Evolutionary conservation across 2,888 invertebrate genomes (phyloP), one percentile per base, ranked within the genome.

Genomic region (Prosopocoilus inquinatus): DNA sequence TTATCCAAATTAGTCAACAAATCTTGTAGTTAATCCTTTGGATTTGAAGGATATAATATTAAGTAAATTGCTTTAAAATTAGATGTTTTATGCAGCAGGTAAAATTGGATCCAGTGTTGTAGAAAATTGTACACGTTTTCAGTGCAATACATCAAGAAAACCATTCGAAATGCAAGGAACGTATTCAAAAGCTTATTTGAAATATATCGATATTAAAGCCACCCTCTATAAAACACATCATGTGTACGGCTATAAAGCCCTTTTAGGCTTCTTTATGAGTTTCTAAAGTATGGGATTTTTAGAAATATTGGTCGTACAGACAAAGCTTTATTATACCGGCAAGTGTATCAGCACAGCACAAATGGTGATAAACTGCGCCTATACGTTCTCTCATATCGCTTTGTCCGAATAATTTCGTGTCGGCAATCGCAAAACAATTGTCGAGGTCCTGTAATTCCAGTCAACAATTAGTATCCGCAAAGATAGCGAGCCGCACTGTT

Each of bases 221-320:
- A 59, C 62, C 64, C 43, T 47, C 15, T 64, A 68, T 71, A 70
- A 73, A 72, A 66, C 67, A 70, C 67, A 69, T 71, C 71, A 66
- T 65, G 67, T 66, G 71, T 69, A 71, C 71, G 71, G 70, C 68
- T 70, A 69, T 68, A 70, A 69, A 72, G 70, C 72, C 67, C 71
- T 67, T 71, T 74, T 71, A 68, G 72, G 68, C 68, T 72, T 67
- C 71, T 75, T 75, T 75, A 75, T 70, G 73, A 70, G 67, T 73
- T 72, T 71, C 73, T 73, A 74, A 75, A 75, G 74, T 74, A 75
- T 73, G 71, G 74, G 74, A 74, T 75, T 75, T 73, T 67, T 64
- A 71, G 73, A 75, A 70, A 73, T 74, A 74, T 74, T 71, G 64
- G 73, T 70, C 69, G 69, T 72, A 72, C 72, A 75, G 76, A 76